phyloP scores from a whole-genome alignment of 2,113 vertebrate species.

The Hemicordylus capensis region DNA sequence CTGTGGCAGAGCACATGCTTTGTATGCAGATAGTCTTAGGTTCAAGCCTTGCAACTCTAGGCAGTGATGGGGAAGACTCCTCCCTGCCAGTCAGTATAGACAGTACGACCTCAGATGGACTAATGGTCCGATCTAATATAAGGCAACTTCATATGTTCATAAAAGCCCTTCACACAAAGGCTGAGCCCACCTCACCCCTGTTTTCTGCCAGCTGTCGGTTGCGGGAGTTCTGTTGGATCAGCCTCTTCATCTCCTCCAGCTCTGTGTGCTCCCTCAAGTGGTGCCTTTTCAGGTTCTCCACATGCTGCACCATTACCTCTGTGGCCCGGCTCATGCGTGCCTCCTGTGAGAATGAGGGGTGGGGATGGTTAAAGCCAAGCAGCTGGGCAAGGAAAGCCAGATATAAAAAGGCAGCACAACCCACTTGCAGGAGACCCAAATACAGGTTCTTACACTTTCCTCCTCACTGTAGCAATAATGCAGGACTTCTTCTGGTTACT shows the following conservation, averaged over 20 bases:
- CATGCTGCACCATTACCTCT: constrained; percentile 86
- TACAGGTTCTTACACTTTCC: too few relatives aligned
- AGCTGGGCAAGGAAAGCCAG: not conserved
- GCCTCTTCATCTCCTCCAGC: constrained; percentile 82
- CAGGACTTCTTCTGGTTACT: not conserved
- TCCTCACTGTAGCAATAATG: fast-evolving
- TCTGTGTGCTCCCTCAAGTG: constrained; percentile 73
- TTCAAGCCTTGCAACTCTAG: too few relatives aligned
- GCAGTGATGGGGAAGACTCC: too few relatives aligned
- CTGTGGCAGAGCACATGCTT: too few relatives aligned
- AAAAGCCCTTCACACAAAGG: fast-evolving
- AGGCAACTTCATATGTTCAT: fast-evolving
- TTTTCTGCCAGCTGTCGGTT: constrained; percentile 67
- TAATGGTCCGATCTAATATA: too few relatives aligned
- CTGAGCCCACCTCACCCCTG: constrained; percentile 61
- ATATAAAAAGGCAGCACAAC: not conserved
- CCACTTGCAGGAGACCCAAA: not conserved
- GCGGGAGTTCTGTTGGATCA: constrained; percentile 72
- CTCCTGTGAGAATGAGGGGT: constrained; percentile 69
- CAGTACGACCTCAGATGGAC: too few relatives aligned
- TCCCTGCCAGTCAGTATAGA: too few relatives aligned
- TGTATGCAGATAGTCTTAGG: too few relatives aligned
- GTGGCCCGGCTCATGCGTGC: constrained; percentile 81
- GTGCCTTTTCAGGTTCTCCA: constrained; percentile 82
- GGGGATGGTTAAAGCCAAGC: not conserved